Evolutionary conservation across 2,113 vertebrate genomes (phyloP).

Genomic region (Odontesthes bonariensis): DNA sequence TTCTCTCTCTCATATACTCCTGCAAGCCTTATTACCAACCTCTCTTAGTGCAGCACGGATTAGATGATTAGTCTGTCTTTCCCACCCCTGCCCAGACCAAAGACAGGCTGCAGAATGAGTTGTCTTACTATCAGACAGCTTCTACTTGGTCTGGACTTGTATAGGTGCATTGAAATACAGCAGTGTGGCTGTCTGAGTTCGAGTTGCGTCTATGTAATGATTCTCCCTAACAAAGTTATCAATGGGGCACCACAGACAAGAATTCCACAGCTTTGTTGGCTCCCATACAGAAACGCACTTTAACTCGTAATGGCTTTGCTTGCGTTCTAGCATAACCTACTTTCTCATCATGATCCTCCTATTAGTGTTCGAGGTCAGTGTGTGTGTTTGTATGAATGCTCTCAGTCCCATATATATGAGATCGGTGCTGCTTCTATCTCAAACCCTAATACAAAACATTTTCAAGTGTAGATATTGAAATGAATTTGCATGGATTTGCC

Average conservation of each 20-base stretch:
- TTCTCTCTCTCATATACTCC: conserved; percentile 45
- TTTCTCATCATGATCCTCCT: conserved; percentile 65
- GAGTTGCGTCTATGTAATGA: conserved; percentile 38
- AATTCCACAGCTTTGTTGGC: conserved; percentile 51
- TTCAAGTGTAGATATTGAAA: conserved; percentile 31
- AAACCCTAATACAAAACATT: conserved; percentile 23
- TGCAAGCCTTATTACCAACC: conserved; percentile 51
- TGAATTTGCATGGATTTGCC: conserved; percentile 28
- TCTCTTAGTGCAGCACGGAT: conserved; percentile 60
- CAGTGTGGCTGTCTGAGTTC: conserved; percentile 24
- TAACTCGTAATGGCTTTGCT: conserved; percentile 62
- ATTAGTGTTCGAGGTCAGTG: conserved; percentile 47
- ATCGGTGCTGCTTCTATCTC: conserved; percentile 21
- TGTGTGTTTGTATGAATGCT: neutral
- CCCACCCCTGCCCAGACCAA: conserved; percentile 64
- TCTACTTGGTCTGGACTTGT: conserved; percentile 20
- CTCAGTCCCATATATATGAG: conserved; percentile 8
- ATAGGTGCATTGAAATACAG: conserved; percentile 25
- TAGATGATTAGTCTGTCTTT: conserved; percentile 66
- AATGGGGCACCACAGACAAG: conserved; percentile 22
- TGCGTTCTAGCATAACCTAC: conserved; percentile 59
- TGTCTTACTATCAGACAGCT: conserved; percentile 51
- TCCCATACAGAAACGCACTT: conserved; percentile 27
- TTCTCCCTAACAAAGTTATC: conserved; percentile 34
- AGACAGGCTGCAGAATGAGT: conserved; percentile 58